A percentile compares a stretch with the other conserved stretches of the same genome.
Evolutionary conservation across 2,113 vertebrate genomes (phyloP).

Genomic region (Tinamus guttatus): DNA sequence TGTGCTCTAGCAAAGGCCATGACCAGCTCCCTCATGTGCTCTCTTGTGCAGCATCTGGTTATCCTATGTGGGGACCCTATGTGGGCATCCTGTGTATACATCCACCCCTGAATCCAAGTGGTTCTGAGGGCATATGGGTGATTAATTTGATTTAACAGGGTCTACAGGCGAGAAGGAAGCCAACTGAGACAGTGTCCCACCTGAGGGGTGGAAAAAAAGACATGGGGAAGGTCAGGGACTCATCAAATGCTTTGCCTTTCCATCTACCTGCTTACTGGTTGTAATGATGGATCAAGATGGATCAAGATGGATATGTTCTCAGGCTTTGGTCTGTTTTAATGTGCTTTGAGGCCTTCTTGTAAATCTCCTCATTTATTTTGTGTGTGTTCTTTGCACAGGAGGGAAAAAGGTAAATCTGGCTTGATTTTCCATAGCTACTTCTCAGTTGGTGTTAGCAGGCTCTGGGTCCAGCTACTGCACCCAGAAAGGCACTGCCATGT

Average conservation of each 20-base stretch:
- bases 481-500: background rate
- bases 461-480: background rate
- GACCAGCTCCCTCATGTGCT: background rate
- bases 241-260: background rate
- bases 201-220: background rate
- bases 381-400: background rate
- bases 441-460: background rate
- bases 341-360: background rate
- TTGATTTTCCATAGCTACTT: background rate
- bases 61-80: background rate
- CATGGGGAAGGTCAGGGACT: background rate
- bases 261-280: background rate
- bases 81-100: background rate
- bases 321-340: background rate
- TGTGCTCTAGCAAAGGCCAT: background rate
- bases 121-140: background rate
- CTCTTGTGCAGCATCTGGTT: accelerated
- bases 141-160: background rate
- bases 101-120: background rate
- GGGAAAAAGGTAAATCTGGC: background rate
- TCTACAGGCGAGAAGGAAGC: background rate
- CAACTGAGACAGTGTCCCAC: background rate
- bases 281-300: background rate
- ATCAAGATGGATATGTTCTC: no score
- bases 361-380: background rate